Conservation (phyloP, 2,113 vertebrate genomes). For the Synodontis membranacea region DNA sequence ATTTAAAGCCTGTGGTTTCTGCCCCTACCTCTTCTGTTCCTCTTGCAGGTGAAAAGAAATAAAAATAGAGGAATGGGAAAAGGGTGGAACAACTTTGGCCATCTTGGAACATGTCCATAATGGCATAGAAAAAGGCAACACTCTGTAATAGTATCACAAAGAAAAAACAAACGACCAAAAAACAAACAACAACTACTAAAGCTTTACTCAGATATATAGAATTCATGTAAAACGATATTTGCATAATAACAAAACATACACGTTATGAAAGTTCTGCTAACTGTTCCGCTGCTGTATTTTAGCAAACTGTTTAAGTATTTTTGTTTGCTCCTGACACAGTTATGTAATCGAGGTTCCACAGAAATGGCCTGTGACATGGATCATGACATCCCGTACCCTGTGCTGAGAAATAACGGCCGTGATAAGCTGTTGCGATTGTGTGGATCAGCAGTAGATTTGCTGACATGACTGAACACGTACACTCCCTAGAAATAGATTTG, state of each 20-base stretch:
- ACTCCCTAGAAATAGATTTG: conserved; percentile 40
- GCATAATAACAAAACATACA: neutral
- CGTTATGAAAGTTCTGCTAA: neutral
- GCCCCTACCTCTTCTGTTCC: neutral
- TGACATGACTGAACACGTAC: conserved; percentile 38
- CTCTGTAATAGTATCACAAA: too few species aligned
- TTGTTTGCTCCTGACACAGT: neutral
- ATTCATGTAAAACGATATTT: neutral
- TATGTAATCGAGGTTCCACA: conserved; percentile 13
- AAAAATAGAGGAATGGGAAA: conserved; percentile 37
- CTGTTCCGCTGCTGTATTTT: neutral
- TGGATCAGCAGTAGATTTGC: conserved; percentile 36
- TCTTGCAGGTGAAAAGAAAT: conserved; percentile 31
- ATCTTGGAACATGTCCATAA: conserved; percentile 10
- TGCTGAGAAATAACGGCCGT: conserved; percentile 29
- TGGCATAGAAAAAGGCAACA: neutral
- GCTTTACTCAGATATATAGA: neutral
- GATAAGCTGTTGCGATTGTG: conserved; percentile 39
- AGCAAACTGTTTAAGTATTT: neutral
- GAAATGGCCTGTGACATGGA: conserved; percentile 4
- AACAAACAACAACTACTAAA: too few species aligned
- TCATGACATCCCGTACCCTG: conserved; percentile 4
- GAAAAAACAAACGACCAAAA: too few species aligned
- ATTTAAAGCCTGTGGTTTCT: neutral
- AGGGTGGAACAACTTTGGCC: neutral